Base-by-base conservation (phyloP, 2,797 vertebrate species). In the Pseudotriccus pelzelni region DNA sequence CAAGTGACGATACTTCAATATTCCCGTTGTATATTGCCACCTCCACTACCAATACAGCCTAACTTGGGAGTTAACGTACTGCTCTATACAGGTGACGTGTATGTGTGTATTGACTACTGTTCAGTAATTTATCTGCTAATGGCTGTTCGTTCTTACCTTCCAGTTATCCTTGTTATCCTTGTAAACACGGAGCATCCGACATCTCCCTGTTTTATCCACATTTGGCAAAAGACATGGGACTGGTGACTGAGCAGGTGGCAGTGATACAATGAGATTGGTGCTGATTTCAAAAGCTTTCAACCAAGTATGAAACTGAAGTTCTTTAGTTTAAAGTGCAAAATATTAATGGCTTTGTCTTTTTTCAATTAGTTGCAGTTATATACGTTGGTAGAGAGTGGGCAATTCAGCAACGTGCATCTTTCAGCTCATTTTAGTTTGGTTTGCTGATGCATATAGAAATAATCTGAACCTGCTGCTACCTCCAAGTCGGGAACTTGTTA, bases 401-500 rank as follows among this genome's bases (percentile, higher is more conserved):
- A 85, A 67, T 73, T 91, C 85, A 86, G 66, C 87, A 60, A 77
- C 1, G 50, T 67, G 49, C 93, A 90, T 63, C 94, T 85, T 93
- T 94, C 73, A 74, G 23, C 80, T 88, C 85, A 59, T n/a, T 88
- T 89, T 63, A 78, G 44, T 93, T 94, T 94, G 91, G 76, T 94
- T 95, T 94, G 85, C 89, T 82, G 83, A 36, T 84, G 63, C 91
- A 86, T 55, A 74, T 62, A 88, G 88, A 90, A 96, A 93, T 72
- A 82, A 96, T 80, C 67, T 58, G 74, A 97, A 94, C 85, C 74
- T 79, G 93, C 93, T 95, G 87, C 94, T 96, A 93, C 90, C 91
- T 94, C 91, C 80, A 91, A 90, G 80, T 91, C 91, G 93, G 41
- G 83, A 94, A 94, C 85, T 91, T 68, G 63, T 77, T 91, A 95